Percentiles rank a stretch among this genome's conserved stretches.
Evolutionary conservation across 2,113 vertebrate species (phyloP).

Genomic region (Pristiophorus japonicus): DNA sequence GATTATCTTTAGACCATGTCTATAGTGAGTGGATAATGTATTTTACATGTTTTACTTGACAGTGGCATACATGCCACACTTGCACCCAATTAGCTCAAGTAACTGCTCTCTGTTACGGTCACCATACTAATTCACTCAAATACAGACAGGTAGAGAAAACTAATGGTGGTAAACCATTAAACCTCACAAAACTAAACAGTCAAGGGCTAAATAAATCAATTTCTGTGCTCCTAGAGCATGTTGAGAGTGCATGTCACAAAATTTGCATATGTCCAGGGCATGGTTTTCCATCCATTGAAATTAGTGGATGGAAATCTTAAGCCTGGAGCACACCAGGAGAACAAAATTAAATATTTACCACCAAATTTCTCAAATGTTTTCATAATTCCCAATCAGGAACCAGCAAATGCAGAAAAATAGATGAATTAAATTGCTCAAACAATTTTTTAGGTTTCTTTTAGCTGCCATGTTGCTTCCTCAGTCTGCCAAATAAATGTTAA

Average conservation of each 20-base stretch:
- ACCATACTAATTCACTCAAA: not conserved
- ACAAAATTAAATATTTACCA: not conserved
- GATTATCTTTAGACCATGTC: not conserved
- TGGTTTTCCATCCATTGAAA: no score
- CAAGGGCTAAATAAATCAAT: not conserved
- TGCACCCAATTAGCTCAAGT: not conserved
- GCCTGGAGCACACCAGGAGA: not conserved
- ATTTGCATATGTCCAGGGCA: not conserved
- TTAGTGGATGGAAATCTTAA: no score
- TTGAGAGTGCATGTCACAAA: not conserved
- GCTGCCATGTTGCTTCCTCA: no score
- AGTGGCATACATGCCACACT: not conserved
- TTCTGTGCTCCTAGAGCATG: not conserved
- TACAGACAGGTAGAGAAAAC: not conserved
- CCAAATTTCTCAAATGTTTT: no score
- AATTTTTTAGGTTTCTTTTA: no score
- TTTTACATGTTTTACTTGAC: not conserved
- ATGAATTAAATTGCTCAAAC: no score
- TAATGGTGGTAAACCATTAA: not conserved
- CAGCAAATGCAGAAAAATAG: no score
- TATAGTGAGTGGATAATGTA: not conserved
- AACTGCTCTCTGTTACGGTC: not conserved
- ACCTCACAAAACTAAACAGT: not conserved
- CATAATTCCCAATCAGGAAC: no score
- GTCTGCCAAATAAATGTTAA: no score